Evolutionary conservation across 2,113 vertebrate species (phyloP).

Genomic region (Pterocles gutturalis): DNA sequence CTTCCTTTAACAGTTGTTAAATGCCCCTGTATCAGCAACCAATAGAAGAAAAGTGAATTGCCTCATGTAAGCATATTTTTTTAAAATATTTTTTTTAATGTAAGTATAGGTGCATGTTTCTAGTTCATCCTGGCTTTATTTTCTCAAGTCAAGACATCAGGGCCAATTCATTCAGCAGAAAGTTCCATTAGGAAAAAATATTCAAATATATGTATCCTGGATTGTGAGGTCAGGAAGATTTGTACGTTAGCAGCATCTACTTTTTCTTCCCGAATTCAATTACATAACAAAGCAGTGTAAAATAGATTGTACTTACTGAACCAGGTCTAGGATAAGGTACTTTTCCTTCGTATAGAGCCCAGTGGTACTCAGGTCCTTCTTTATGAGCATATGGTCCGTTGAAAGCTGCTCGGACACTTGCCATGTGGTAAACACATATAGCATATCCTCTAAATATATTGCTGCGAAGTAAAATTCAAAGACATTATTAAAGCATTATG

Average conservation of each 20-base stretch:
- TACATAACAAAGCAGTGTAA: background rate
- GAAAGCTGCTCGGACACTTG: constrained; percentile 92
- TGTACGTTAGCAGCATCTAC: background rate
- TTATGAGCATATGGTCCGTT: constrained; percentile 94
- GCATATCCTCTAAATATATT: constrained; percentile 96
- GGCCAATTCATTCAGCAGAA: background rate
- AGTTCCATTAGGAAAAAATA: background rate
- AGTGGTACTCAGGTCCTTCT: constrained; percentile 92
- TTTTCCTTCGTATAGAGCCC: constrained; percentile 91
- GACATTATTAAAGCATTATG: background rate
- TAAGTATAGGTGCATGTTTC: background rate
- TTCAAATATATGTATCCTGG: background rate
- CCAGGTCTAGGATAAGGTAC: constrained; percentile 97
- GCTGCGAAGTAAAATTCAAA: constrained; percentile 67
- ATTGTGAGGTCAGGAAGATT: background rate
- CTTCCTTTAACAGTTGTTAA: background rate
- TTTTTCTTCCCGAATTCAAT: background rate
- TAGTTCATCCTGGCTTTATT: background rate
- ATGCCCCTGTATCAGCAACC: accelerated
- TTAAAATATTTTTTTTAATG: background rate
- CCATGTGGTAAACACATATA: constrained; percentile 94
- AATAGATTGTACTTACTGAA: constrained; percentile 84
- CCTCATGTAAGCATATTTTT: background rate
- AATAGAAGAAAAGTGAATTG: background rate
- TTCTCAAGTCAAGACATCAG: background rate